Percentiles rank a stretch among this genome's conserved stretches.
Conservation (phyloP, 2,113 vertebrate species). For the Ceratotherium simum region DNA sequence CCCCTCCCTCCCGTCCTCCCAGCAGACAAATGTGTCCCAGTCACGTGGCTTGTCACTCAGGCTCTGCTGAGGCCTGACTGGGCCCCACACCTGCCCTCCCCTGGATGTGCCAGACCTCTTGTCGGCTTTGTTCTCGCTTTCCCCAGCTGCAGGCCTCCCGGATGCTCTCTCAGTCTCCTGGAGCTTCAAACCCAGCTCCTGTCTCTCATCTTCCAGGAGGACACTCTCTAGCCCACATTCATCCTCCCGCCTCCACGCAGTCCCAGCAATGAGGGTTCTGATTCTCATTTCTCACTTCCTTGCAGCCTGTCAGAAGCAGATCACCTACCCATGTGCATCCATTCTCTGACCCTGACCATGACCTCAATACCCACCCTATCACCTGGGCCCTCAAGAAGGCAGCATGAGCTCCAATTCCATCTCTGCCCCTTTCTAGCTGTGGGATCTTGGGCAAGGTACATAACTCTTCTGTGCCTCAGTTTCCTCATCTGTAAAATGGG, state of each 20-base stretch:
- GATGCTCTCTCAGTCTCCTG: background rate
- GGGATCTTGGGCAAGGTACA: background rate
- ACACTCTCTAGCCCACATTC: background rate
- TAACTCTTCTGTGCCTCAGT: constrained; percentile 27
- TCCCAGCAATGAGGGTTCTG: background rate
- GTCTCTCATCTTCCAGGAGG: background rate
- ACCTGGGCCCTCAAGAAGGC: background rate
- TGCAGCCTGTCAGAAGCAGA: background rate
- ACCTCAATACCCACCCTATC: background rate
- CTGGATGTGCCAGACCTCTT: background rate
- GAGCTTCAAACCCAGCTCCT: background rate
- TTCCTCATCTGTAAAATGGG: constrained; percentile 46
- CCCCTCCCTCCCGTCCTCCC: background rate
- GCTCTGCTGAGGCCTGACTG: background rate
- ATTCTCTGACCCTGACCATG: background rate
- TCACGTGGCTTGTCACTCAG: background rate
- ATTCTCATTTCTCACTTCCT: constrained; percentile 44
- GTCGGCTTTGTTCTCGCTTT: background rate
- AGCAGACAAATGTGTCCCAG: background rate
- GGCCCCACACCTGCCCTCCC: background rate
- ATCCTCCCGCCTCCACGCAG: background rate
- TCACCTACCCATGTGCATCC: background rate
- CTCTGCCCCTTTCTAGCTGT: constrained; percentile 46
- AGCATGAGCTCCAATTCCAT: background rate
- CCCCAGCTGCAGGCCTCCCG: background rate